Conservation (phyloP, 1,140 invertebrate species). For the Tyrophagus putrescentiae region DNA sequence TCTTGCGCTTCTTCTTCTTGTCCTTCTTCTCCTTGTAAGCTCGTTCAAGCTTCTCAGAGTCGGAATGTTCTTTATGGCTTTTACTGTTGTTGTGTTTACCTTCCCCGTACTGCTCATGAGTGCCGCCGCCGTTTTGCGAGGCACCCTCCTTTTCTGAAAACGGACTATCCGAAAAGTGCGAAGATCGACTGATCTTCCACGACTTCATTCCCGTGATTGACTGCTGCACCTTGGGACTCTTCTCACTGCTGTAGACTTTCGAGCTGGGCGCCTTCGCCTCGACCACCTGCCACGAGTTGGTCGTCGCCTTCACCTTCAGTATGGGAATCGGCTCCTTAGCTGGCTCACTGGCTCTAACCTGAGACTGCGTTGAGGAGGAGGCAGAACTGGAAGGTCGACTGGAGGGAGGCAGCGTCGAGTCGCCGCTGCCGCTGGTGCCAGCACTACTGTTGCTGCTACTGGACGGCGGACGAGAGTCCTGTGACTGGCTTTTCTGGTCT, state of each 20-base stretch:
- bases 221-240: slow-evolving; percentile 31
- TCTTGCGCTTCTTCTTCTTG: slow-evolving; percentile 13
- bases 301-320: slow-evolving; percentile 29
- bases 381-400: neutral
- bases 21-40: neutral
- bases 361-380: neutral
- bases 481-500: neutral
- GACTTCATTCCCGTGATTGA: slow-evolving; percentile 35
- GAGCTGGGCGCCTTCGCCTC: slow-evolving; percentile 30
- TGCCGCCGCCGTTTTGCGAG: neutral
- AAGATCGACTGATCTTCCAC: slow-evolving; percentile 20
- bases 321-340: neutral
- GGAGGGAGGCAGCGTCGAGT: too few relatives aligned
- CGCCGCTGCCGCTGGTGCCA: too few relatives aligned
- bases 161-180: too few relatives aligned
- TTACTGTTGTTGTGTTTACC: neutral
- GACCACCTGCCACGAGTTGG: slow-evolving; percentile 31
- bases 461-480: neutral
- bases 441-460: neutral
- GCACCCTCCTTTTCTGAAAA: too few relatives aligned
- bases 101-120: neutral
- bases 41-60: slow-evolving; percentile 1
- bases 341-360: neutral
- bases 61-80: slow-evolving; percentile 11
- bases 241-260: slow-evolving; percentile 30